Percentiles rank a stretch among this genome's conserved stretches.
phyloP scores from a whole-genome alignment of 1,140 invertebrate species.

The Ptiloglossa arizonensis region DNA sequence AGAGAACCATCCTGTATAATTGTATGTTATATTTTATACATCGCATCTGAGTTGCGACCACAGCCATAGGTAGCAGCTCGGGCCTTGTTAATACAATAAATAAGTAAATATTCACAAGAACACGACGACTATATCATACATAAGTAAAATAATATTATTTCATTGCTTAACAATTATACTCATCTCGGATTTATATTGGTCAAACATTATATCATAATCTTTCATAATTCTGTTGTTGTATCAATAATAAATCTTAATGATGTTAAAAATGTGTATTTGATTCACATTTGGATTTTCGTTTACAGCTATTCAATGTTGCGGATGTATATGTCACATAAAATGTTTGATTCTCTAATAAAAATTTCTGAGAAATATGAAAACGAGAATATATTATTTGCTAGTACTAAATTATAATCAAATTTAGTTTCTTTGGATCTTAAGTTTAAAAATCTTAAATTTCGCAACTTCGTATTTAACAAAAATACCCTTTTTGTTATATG shows the following conservation, averaged over 20 bases:
- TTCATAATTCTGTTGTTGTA: neutral
- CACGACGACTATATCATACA: neutral
- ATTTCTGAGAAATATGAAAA: neutral
- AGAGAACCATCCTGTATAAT: slow-evolving; percentile 36
- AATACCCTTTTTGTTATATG: too few relatives aligned
- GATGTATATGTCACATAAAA: slow-evolving; percentile 57
- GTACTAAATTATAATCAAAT: too few relatives aligned
- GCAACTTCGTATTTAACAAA: too few relatives aligned
- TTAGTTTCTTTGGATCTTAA: too few relatives aligned
- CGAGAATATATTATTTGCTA: neutral
- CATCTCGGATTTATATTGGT: neutral
- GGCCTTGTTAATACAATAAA: slow-evolving; percentile 69
- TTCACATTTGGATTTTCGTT: slow-evolving; percentile 7
- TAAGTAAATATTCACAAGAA: slow-evolving; percentile 39
- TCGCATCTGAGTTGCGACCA: slow-evolving; percentile 75
- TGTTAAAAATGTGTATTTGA: neutral
- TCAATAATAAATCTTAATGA: neutral
- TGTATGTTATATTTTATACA: slow-evolving; percentile 73
- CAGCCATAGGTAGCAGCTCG: slow-evolving; percentile 76
- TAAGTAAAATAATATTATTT: slow-evolving; percentile 12
- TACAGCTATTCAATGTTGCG: slow-evolving; percentile 6
- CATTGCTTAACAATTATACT: neutral
- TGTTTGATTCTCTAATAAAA: slow-evolving; percentile 53
- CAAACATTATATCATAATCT: neutral
- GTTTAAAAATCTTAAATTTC: too few relatives aligned